Evolutionary conservation across 2,113 vertebrate genomes (phyloP).

Genomic region (Tylochromis polylepis): DNA sequence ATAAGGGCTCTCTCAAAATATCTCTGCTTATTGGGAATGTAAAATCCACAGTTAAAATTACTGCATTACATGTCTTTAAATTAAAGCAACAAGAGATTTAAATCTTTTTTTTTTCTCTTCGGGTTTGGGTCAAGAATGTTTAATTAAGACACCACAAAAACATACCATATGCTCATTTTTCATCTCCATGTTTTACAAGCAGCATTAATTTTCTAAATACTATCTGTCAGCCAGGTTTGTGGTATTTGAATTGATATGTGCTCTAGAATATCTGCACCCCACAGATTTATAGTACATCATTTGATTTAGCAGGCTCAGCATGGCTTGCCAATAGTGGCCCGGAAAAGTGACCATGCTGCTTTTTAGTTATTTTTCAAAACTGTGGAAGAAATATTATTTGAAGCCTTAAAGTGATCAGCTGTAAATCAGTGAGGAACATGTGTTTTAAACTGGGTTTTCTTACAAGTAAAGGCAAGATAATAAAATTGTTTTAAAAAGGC

Average conservation of each 20-base stretch:
- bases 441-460: not conserved
- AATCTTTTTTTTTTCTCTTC: not conserved
- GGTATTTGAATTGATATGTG: constrained; percentile 9
- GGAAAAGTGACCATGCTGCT: constrained; percentile 3
- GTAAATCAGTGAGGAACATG: constrained; percentile 10
- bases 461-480: not conserved
- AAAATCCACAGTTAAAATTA: constrained; percentile 1
- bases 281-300: constrained; percentile 25
- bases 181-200: not conserved
- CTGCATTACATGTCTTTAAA: not conserved
- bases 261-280: not conserved
- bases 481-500: not conserved
- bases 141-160: constrained; percentile 1
- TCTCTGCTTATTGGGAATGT: not conserved
- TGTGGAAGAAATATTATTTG: not conserved
- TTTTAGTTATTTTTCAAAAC: constrained; percentile 24
- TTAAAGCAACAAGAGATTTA: not conserved
- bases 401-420: constrained; percentile 28
- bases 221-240: constrained; percentile 18
- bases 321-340: not conserved
- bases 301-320: not conserved
- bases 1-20: constrained; percentile 25
- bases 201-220: not conserved
- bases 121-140: not conserved
- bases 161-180: not conserved